A percentile compares a stretch with the other conserved stretches of the same genome.
These are phyloP conservation scores for Cyanoramphus novaezelandiae DNA, from an alignment of 2,113 vertebrate genomes.

Conservation along the genomic window DNA sequence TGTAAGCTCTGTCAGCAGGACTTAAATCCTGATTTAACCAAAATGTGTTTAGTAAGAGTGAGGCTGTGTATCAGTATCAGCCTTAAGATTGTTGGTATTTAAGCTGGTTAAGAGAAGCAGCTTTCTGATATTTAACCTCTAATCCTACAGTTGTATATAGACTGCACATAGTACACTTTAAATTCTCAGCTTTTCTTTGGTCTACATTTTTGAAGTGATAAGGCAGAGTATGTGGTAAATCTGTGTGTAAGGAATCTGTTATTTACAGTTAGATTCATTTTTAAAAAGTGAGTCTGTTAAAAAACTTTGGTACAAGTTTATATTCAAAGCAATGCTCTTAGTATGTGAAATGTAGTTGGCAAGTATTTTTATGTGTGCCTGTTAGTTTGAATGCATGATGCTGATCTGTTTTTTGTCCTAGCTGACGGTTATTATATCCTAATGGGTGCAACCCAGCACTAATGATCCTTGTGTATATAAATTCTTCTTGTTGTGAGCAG, in stretches of 20 bases:
- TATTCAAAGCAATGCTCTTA: constrained; percentile 38
- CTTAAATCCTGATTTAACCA: constrained; percentile 15
- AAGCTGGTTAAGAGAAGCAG: background rate
- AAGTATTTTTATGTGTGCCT: constrained; percentile 84
- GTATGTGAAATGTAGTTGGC: constrained; percentile 68
- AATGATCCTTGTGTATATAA: constrained; percentile 94
- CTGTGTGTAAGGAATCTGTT: background rate
- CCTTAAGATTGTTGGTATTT: background rate
- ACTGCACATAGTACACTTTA: background rate
- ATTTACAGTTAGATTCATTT: background rate
- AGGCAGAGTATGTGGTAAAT: background rate
- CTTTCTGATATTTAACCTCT: background rate
- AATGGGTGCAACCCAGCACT: constrained; percentile 93
- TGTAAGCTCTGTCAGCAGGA: background rate
- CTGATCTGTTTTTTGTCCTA: constrained; percentile 93
- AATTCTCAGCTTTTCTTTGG: background rate
- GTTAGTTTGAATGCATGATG: constrained; percentile 84
- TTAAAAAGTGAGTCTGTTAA: background rate
- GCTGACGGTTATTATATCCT: constrained; percentile 94
- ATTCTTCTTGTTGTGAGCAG: constrained; percentile 89
- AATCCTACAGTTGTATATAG: background rate
- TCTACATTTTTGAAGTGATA: background rate
- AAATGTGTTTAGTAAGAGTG: background rate
- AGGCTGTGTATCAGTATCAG: background rate
- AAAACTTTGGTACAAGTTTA: constrained; percentile 44